These are phyloP conservation scores for Gymnogyps californianus DNA, from an alignment of 2,113 vertebrate genomes.

Conservation along the genomic window DNA sequence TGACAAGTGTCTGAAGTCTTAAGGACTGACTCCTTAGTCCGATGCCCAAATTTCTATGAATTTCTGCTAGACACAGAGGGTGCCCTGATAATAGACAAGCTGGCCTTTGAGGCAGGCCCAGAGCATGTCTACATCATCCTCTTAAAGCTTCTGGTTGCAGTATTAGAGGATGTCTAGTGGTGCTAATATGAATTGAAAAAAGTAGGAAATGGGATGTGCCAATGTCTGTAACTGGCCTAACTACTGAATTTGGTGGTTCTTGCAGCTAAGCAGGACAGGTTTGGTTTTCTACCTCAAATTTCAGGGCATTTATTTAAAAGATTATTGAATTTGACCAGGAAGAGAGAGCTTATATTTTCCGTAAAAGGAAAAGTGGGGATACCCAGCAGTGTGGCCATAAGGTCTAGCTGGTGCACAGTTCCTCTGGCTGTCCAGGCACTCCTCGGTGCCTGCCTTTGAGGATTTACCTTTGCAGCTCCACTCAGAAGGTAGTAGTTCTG, in stretches of 20 bases:
- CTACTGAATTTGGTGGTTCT: background rate
- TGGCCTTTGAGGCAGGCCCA: background rate
- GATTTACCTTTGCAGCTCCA: background rate
- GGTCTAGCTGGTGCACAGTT: background rate
- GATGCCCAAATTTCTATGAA: background rate
- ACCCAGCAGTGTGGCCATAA: rapidly evolving
- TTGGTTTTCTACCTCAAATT: background rate
- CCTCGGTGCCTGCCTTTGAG: background rate
- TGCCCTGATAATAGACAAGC: background rate
- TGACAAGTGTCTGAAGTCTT: background rate
- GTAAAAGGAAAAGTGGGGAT: background rate
- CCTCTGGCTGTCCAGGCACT: background rate
- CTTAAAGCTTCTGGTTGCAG: background rate
- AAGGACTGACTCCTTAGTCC: background rate
- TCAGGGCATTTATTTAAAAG: background rate
- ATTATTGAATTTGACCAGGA: background rate
- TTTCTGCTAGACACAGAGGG: background rate
- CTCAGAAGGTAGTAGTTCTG: background rate
- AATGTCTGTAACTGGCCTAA: background rate
- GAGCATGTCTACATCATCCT: background rate
- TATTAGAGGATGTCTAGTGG: background rate
- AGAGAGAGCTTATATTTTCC: background rate
- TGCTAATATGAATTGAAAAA: background rate
- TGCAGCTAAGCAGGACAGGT: background rate
- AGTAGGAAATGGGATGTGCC: background rate